Evolutionary conservation across 2,113 vertebrate genomes (phyloP), one percentile per base, ranked within the genome.

Genomic region (Dromas ardeola): DNA sequence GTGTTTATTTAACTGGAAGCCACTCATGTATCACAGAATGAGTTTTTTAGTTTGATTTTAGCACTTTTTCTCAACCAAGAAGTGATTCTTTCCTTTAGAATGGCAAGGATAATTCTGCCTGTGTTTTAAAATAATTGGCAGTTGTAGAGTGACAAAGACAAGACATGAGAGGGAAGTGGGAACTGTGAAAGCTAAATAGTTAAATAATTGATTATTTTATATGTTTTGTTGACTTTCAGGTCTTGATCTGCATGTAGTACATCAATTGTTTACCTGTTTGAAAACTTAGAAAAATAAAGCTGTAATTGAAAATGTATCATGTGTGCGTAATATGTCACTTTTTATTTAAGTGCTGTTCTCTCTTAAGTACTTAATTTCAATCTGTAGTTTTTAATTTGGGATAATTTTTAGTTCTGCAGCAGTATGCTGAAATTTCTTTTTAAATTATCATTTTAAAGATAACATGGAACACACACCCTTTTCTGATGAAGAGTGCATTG

Each of bases 241-340:
- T 70, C 34, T 89, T 74, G 27, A 42, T 69, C 20, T 92, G 36
- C 45, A 47, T 80, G 42, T 84, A 77, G 58, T 67, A 23, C 13
- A 20, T 58, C n/a, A 32, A 63, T 49, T 87, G 67, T 59, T 55
- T 70, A 23, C 59, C 23, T 70, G 13, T 67, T 94, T 63, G 59
- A 81, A 91, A 90, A 86, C 59, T 42, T 80, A 73, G 43, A 85
- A 65, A 72, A 93, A 91, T 88, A 91, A 93, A 91, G 22, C 18
- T 81, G 9, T 86, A 47, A 78, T 29, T 87, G 61, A 83, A 93
- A 93, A 61, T n/a, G 3, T 56, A 49, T 66, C 38, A 34, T 40
- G 22, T 83, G 53, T 82, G 49, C 1, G 2, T 42, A 72, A 30
- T 73, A 45, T 71, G 13, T 87, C 59, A 61, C 56, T 61, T 82